Evolutionary conservation across 2,113 vertebrate species (phyloP).

Genomic region (Nettapus auritus): DNA sequence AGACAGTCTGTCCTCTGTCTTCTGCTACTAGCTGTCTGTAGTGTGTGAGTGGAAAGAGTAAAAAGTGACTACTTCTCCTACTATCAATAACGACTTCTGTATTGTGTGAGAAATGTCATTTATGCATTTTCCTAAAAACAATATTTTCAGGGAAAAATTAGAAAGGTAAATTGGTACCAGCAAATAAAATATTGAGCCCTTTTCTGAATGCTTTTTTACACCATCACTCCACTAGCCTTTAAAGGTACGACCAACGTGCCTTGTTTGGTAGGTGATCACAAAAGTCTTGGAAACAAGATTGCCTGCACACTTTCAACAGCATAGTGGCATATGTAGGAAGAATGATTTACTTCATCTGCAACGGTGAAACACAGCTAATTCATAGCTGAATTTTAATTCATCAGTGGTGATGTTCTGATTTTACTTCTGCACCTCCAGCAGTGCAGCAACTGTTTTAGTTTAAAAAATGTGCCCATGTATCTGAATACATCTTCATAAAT

Average conservation of each 20-base stretch:
- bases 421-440: not conserved
- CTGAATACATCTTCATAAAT: not conserved
- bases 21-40: not conserved
- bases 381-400: not conserved
- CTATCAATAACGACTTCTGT: not conserved
- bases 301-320: not conserved
- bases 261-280: not conserved
- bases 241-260: not conserved
- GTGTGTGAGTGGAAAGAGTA: not conserved
- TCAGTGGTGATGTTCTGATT: not conserved
- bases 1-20: not conserved
- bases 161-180: not conserved
- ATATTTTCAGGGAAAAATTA: not conserved
- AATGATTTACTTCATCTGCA: not conserved
- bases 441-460: not conserved
- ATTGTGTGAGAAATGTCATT: not conserved
- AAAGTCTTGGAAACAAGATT: not conserved
- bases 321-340: not conserved
- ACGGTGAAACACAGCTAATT: not conserved
- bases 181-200: not conserved
- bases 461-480: not conserved
- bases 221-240: not conserved
- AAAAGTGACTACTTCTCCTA: not conserved
- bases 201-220: not conserved
- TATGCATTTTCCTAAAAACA: not conserved